Base-by-base conservation (phyloP, 1,140 invertebrate species). In the Aphis craccivora region DNA sequence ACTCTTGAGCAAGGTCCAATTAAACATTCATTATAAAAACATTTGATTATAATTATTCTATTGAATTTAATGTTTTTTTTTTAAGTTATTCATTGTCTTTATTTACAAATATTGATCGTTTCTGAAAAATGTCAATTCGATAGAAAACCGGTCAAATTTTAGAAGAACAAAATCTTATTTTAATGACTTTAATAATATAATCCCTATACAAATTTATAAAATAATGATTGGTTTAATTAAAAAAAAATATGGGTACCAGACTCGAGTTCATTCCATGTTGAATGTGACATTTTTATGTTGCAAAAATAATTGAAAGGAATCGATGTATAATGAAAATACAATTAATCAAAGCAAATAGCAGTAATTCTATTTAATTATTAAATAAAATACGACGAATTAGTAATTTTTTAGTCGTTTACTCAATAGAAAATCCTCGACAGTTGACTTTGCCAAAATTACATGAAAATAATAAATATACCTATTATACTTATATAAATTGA, bases 301-400 rank as follows among this genome's bases (percentile, higher is more conserved):
- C 35, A 35, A 55, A 90, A 51, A 87, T 87, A 87, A 87, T 87
- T 87, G 86, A 88, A 88, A 51, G 86, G n/a, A n/a, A 51, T 88
- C 45, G 35, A n/a, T 51, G 86, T 51, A 53, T 37, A 89, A 89
- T 89, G 48, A 6, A 89, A 89, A 89, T 23, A 89, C n/a, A 89
- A 53, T 87, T 48, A n/a, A 87, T n/a, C 43, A 48, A 53, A 45
- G 11, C 11, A 86, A 89, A 89, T 53, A 53, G 20, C n/a, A 37
- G n/a, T 23, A 30, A 11, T 89, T 37, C 35, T 37, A 53, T 53
- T 89, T 88, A 23, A 53, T 53, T 37, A 89, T 89, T 89, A 53
- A 89, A 37, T 89, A 53, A 89, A 87, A 35, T 88, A 88, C 30
- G 3, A 51, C 20, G 37, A 83, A 86, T 86, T 86, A 43, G 83